A percentile compares a stretch with the other conserved stretches of the same genome.
Evolutionary conservation across 2,888 invertebrate genomes (phyloP).

Genomic region (Scaptomyza cyrtandrae): DNA sequence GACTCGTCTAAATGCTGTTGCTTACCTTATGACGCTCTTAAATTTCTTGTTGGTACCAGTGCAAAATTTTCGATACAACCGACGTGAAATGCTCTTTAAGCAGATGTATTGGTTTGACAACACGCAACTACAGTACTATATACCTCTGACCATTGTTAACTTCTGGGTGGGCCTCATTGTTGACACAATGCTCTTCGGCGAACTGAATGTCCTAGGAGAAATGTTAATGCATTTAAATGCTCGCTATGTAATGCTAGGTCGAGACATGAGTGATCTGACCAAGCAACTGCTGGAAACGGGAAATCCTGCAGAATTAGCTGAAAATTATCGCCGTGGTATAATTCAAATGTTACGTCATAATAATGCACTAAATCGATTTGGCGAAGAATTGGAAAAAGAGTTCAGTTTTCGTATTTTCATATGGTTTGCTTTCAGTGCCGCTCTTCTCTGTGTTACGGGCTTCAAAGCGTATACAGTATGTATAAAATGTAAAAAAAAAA

Average conservation of each 20-base stretch:
- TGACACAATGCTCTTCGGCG: constrained; percentile 68
- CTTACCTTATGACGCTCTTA: constrained; percentile 64
- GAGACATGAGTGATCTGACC: constrained; percentile 53
- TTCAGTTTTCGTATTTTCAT: constrained; percentile 79
- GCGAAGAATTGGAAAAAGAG: constrained; percentile 61
- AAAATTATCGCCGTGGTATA: constrained; percentile 57
- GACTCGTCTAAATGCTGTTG: constrained; percentile 63
- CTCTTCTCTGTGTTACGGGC: constrained; percentile 71
- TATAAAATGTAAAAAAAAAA: not conserved
- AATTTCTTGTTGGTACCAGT: constrained; percentile 64
- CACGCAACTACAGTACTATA: constrained; percentile 51
- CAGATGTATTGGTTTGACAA: constrained; percentile 71
- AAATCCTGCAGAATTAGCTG: constrained; percentile 34
- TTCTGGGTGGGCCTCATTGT: constrained; percentile 69
- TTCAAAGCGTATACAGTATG: constrained; percentile 78
- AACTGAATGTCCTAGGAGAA: constrained; percentile 76
- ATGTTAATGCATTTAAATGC: constrained; percentile 79
- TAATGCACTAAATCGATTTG: constrained; percentile 72
- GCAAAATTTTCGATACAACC: constrained; percentile 55
- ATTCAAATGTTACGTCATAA: constrained; percentile 61
- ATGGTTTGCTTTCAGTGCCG: constrained; percentile 75
- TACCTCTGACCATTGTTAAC: constrained; percentile 58
- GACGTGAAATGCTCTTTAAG: constrained; percentile 70
- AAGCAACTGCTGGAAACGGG: constrained; percentile 9
- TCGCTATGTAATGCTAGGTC: constrained; percentile 66